phyloP scores from a whole-genome alignment of 2,113 vertebrate species.

The Saguinus imperator region DNA sequence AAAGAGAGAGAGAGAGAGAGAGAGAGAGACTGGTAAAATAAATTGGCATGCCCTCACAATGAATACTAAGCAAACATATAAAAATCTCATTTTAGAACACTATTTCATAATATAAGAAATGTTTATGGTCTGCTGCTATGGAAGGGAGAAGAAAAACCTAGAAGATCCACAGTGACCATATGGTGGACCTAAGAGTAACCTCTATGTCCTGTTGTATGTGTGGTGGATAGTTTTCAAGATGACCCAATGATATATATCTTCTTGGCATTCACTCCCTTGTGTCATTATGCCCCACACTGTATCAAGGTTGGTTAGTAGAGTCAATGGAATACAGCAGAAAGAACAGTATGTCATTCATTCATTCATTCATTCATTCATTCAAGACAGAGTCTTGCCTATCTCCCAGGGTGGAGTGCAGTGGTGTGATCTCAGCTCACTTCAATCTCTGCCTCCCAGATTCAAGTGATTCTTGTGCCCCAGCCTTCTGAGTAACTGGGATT shows the following conservation, averaged over 20 bases:
- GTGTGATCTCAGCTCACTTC: no score
- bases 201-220: neutral
- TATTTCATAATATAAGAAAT: neutral
- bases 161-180: neutral
- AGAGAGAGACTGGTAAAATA: neutral
- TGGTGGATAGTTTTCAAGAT: neutral
- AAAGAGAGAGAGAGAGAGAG: no score
- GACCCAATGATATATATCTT: neutral
- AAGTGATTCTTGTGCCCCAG: no score
- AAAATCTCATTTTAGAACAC: neutral
- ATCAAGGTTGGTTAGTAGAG: neutral
- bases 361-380: no score
- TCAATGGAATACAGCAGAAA: neutral
- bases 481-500: no score
- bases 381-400: no score
- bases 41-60: neutral
- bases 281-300: neutral
- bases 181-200: neutral
- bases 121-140: neutral
- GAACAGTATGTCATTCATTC: neutral
- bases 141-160: neutral
- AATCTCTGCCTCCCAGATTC: no score
- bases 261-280: neutral
- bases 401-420: no score
- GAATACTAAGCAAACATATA: neutral